Conservation (phyloP, 2,888 invertebrate species). For the Rosalia funebris region DNA sequence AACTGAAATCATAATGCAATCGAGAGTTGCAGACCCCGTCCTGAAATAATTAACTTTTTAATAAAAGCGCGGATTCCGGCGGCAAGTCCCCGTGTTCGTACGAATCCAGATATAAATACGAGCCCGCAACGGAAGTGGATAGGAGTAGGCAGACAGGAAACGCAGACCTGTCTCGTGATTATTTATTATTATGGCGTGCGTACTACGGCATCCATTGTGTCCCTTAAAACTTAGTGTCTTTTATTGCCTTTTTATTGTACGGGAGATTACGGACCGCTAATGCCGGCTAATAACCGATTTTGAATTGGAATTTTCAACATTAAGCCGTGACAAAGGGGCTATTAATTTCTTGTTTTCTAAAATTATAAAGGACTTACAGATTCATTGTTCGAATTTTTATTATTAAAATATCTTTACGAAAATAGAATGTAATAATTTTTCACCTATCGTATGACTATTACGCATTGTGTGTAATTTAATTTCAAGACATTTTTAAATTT, state of each 20-base stretch:
- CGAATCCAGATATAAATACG: conserved; percentile 25
- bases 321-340: conserved; percentile 19
- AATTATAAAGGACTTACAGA: conserved; percentile 1
- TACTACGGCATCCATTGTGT: conserved; percentile 54
- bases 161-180: conserved; percentile 57
- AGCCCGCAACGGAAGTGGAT: conserved; percentile 20
- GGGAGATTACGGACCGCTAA: conserved; percentile 23
- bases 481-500: no score
- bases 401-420: no score
- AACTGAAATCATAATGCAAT: conserved; percentile 23
- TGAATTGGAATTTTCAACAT: conserved; percentile 30
- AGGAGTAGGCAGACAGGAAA: conserved; percentile 53
- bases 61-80: not conserved
- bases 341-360: conserved; percentile 21
- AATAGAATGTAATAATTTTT: no score
- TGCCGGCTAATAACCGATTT: conserved; percentile 35
- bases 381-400: not conserved
- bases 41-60: conserved; percentile 23
- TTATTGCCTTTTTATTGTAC: conserved; percentile 49
- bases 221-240: conserved; percentile 46
- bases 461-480: no score
- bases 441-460: no score
- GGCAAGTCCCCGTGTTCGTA: not conserved
- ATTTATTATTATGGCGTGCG: conserved; percentile 60
- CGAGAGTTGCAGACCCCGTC: not conserved